These are phyloP conservation scores for Netelia virgata DNA, from an alignment of 2,888 invertebrate genomes.

Conservation along the genomic window DNA sequence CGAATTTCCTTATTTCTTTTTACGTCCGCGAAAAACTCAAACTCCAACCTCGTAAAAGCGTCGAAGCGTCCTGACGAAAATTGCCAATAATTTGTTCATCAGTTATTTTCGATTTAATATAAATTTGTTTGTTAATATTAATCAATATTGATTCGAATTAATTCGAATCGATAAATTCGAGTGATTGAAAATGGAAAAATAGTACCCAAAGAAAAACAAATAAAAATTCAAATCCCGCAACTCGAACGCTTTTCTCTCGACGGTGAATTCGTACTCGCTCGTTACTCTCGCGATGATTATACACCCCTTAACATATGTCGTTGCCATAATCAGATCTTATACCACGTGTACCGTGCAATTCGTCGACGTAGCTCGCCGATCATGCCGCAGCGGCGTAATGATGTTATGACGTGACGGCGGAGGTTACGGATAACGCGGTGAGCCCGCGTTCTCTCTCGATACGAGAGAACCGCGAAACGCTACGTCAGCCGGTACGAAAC, in stretches of 20 bases:
- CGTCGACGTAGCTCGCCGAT: constrained; percentile 45
- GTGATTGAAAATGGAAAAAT: no score
- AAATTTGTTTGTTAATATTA: no score
- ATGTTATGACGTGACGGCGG: constrained; percentile 75
- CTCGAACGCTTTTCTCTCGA: background rate
- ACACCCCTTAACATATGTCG: background rate
- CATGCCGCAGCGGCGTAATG: constrained; percentile 69
- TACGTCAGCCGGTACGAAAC: constrained; percentile 16
- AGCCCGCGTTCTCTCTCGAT: constrained; percentile 64
- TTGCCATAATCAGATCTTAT: background rate
- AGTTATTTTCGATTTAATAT: no score
- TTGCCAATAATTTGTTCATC: no score
- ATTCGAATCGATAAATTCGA: no score
- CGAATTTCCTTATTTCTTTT: no score
- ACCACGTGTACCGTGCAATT: constrained; percentile 12
- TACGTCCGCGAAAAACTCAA: no score
- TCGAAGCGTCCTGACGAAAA: no score
- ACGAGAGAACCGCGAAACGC: constrained; percentile 52
- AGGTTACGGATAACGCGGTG: constrained; percentile 69
- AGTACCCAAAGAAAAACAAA: no score
- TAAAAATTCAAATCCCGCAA: no score
- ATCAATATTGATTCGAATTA: no score
- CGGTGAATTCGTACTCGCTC: background rate
- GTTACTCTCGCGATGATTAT: background rate
- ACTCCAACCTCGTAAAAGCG: no score